Evolutionary conservation across 2,113 vertebrate species (phyloP), one percentile per base, ranked within the genome.

Genomic region (Grantiella picta): DNA sequence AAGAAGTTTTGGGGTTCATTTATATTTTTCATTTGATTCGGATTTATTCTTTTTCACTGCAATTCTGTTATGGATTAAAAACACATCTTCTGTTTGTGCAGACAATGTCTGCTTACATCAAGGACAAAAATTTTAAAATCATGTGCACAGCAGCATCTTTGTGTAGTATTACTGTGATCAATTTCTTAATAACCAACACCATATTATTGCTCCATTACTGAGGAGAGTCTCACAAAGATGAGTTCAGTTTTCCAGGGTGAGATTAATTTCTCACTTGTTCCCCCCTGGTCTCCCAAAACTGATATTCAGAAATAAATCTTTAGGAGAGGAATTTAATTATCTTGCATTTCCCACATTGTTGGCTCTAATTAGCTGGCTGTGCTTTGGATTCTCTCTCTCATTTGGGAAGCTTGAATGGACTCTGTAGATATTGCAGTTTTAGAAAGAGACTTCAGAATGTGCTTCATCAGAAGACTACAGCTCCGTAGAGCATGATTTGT

Each of bases 241-340:
- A 66, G 25, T 70, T 81, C 53, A 54, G 27, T 50, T 86, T 90
- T 81, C 47, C 2, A 2, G 49, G 15, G 29, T 56, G 25, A 59
- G 73, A n/a, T 47, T 11, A 60, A 59, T 92, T 88, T 89, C 22
- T 85, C 38, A 19, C 18, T 80, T 68, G 13, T 5, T 78, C 24
- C 35, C 23, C 16, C 10, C 12, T 3, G 7, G 36, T 66, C 33
- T 89, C 60, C 65, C 60, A 47, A 90, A 81, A 63, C 64, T 66
- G 68, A 64, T 81, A 45, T 29, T 87, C 73, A 69, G 65, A 82
- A 91, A 79, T 87, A 91, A 91, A 89, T 85, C 65, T 89, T 31
- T 76, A 89, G 83, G 76, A 83, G 23, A 81, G 81, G 44, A 82
- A 69, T 76, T 92, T 84, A 56, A 92, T 95, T 91, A 82, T 79